A percentile compares a stretch with the other conserved stretches of the same genome.
Conservation (phyloP, 2,888 invertebrate species). For the Tromatobia lineatoria region DNA sequence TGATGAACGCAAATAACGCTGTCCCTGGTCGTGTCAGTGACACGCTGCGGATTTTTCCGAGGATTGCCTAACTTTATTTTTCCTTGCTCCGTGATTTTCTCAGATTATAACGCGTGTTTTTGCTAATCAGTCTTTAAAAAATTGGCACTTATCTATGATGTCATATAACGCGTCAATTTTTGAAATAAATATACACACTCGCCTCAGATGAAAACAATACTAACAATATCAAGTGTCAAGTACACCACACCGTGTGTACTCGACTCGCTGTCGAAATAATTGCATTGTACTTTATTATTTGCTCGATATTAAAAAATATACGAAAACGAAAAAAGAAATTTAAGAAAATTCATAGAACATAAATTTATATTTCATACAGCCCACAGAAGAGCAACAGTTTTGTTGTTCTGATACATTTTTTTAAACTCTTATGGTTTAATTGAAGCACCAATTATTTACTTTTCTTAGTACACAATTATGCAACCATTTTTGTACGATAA, state of each 20-base stretch:
- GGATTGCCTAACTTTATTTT: neutral
- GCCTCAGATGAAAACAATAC: neutral
- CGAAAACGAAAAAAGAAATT: no score
- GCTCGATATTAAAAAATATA: no score
- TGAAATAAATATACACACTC: neutral
- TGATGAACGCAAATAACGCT: slow-evolving; percentile 21
- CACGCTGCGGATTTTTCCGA: neutral
- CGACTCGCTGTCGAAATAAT: slow-evolving; percentile 13
- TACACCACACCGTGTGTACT: neutral
- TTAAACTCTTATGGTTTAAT: no score
- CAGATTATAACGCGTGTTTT: neutral
- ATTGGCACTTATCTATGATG: neutral
- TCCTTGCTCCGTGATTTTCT: neutral
- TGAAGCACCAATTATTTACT: no score
- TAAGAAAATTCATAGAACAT: no score
- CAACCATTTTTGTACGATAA: neutral
- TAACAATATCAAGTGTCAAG: slow-evolving; percentile 5
- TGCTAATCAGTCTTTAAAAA: neutral
- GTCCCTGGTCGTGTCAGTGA: slow-evolving; percentile 37
- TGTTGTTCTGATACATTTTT: no score
- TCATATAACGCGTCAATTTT: neutral
- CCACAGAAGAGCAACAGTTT: no score
- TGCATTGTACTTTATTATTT: no score
- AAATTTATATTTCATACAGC: no score
- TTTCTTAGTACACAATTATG: neutral